Evolutionary conservation across 2,888 invertebrate species (phyloP), one percentile per base, ranked within the genome.

Genomic region (Drosophila leonis): DNA sequence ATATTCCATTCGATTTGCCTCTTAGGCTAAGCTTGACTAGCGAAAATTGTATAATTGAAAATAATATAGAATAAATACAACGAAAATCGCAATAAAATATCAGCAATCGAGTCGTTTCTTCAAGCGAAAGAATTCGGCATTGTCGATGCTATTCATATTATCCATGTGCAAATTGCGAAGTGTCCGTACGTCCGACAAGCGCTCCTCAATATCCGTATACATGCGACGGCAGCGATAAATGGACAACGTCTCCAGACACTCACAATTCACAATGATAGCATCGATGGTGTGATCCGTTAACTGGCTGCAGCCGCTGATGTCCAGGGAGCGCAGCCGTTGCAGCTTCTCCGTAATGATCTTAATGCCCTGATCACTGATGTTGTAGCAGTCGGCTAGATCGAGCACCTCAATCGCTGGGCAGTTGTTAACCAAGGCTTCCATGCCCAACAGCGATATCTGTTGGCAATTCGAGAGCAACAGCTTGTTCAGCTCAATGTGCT

Each of bases 351-450:
- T 92, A 1, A 95, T 85, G 39, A 93, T 91, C 44, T 93, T 92
- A 37, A 95, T 93, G 2, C 94, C 95, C 72, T 94, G 94, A 92
- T 97, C 96, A 77, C 95, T 95, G 44, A 96, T 94, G 84, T 95
- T 95, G 77, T 94, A 94, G 91, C 96, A 96, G 89, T 96, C 95
- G 67, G 94, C 94, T 20, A 96, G 92, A 89, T 95, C 94, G 10
- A 97, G 92, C 76, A 94, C 94, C 91, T 96, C 96, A 80, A 97
- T 94, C 75, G 96, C 95, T 33, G 95, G 95, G 91, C 96, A 96
- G 85, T 95, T 95, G 70, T 92, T 93, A 9, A 95, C 95, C 71
- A 97, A 92, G 73, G 94, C 93, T 73, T 94, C 94, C 76, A 96
- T 94, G 42, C 96, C 96, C 70, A 94, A 93, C 73, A 95, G 94